These are phyloP conservation scores for Syndactyla subalaris DNA, from an alignment of 2,797 vertebrate species.

Conservation along the genomic window DNA sequence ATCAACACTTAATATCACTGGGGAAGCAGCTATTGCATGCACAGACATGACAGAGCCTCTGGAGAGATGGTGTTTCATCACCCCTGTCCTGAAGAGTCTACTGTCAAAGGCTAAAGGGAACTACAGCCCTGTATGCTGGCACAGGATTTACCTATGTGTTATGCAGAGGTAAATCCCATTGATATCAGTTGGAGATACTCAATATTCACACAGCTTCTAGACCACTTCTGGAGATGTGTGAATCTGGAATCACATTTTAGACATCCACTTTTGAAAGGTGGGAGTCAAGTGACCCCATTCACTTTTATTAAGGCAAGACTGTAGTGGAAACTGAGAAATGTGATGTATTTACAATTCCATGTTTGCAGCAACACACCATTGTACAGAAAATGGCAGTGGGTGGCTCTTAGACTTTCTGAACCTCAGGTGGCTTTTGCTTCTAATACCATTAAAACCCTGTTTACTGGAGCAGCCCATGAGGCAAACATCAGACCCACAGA, in stretches of 20 bases:
- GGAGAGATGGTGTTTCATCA: neutral
- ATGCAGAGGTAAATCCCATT: neutral
- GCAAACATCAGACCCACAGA: neutral
- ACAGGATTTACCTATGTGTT: neutral
- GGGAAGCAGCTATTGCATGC: neutral
- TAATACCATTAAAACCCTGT: neutral
- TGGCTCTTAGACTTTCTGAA: neutral
- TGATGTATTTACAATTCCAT: neutral
- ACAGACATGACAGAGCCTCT: neutral
- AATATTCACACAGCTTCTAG: neutral
- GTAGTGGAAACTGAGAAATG: neutral
- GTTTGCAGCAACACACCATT: neutral
- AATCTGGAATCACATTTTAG: neutral
- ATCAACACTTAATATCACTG: neutral
- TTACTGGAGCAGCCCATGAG: conserved; percentile 13
- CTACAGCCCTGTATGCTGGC: neutral
- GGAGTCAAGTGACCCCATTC: neutral
- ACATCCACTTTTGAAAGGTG: neutral
- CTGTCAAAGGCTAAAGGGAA: neutral
- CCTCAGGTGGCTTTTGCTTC: neutral
- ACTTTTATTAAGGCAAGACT: neutral
- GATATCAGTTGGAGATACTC: neutral
- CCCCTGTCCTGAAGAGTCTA: neutral
- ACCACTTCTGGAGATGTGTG: neutral
- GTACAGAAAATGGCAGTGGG: neutral